A percentile compares a stretch with the other conserved stretches of the same genome.
phyloP scores from a whole-genome alignment of 2,888 invertebrate genomes.

The Drosophila prostipennis region DNA sequence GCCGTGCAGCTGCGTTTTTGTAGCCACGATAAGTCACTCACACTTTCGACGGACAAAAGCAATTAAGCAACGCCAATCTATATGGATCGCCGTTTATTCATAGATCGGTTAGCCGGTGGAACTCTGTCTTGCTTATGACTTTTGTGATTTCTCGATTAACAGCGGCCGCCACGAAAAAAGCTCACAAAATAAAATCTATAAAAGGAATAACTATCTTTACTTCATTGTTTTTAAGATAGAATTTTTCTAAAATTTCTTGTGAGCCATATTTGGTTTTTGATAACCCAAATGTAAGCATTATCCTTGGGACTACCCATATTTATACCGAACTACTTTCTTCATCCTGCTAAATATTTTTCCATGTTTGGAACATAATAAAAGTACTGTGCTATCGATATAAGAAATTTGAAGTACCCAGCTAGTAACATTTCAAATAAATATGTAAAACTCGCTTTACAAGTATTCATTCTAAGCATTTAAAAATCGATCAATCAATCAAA shows the following conservation, averaged over 20 bases:
- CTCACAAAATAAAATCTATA: too few species aligned
- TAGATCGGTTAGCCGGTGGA: constrained; percentile 10
- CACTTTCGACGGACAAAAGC: constrained; percentile 25
- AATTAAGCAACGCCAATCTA: constrained; percentile 34
- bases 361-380: too few species aligned
- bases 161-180: constrained; percentile 7
- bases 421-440: not conserved
- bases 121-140: constrained; percentile 13
- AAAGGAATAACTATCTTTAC: too few species aligned
- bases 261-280: too few species aligned
- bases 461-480: not conserved
- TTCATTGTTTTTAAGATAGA: too few species aligned
- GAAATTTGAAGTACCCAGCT: not conserved
- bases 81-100: constrained; percentile 20
- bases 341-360: too few species aligned
- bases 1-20: constrained; percentile 29
- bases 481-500: constrained; percentile 15
- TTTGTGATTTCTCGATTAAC: constrained; percentile 13
- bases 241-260: too few species aligned
- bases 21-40: constrained; percentile 36
- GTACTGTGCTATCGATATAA: too few species aligned
- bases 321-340: too few species aligned
- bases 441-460: not conserved
- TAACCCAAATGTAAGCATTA: too few species aligned
- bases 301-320: too few species aligned